phyloP scores from a whole-genome alignment of 2,113 vertebrate genomes.

The Haemorhous mexicanus region DNA sequence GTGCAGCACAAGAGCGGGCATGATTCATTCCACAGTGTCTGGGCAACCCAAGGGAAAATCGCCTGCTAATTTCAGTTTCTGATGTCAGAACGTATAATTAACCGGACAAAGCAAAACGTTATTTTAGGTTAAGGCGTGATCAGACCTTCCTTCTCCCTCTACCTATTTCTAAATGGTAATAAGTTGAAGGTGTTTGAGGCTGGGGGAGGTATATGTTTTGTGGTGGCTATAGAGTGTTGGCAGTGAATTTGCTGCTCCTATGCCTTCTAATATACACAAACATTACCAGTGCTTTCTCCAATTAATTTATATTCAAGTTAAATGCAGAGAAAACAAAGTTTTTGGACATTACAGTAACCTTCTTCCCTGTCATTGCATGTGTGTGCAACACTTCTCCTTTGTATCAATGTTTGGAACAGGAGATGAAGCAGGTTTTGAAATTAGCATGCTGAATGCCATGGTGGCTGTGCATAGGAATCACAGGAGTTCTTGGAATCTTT shows the following conservation, averaged over 20 bases:
- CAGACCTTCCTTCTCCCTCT: background rate
- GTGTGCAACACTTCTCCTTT: background rate
- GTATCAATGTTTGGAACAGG: background rate
- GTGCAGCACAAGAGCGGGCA: background rate
- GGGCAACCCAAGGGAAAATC: constrained; percentile 7
- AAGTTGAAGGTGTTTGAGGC: background rate
- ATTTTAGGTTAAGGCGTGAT: background rate
- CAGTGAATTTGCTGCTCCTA: background rate
- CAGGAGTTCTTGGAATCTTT: background rate
- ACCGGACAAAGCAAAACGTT: background rate
- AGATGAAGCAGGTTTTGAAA: background rate
- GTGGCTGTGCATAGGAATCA: background rate
- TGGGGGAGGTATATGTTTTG: background rate
- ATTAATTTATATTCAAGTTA: background rate
- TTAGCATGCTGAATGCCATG: background rate
- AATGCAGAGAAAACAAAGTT: background rate
- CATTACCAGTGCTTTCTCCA: background rate
- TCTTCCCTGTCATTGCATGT: background rate
- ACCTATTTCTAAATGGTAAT: background rate
- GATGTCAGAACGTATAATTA: constrained; percentile 6
- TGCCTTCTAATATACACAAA: background rate
- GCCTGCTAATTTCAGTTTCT: constrained; percentile 26
- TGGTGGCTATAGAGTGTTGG: background rate
- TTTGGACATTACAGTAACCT: background rate
- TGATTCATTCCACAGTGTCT: constrained; percentile 21